Conservation (phyloP, 1,140 invertebrate genomes). For the Aphaenogaster rudis region DNA sequence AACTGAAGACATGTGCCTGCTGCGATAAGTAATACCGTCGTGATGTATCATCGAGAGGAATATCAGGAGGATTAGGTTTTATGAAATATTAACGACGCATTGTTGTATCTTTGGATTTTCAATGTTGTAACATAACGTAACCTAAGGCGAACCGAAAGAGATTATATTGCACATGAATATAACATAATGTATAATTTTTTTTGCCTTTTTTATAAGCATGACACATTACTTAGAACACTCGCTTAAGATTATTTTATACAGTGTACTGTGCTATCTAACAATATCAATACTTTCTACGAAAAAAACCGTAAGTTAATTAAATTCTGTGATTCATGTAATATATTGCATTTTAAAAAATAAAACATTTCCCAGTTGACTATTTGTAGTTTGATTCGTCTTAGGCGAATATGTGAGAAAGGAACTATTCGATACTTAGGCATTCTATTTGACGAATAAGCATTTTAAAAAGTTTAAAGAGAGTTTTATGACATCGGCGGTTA, state of each 20-base stretch:
- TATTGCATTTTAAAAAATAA: neutral
- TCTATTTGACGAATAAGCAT: slow-evolving; percentile 27
- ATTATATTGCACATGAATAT: slow-evolving; percentile 21
- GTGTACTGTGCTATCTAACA: neutral
- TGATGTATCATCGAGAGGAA: neutral
- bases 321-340: neutral
- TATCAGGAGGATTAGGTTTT: neutral
- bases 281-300: neutral
- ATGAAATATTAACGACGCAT: slow-evolving; percentile 17
- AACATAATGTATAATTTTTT: slow-evolving; percentile 12
- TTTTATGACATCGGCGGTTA: slow-evolving; percentile 24
- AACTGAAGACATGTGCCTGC: neutral
- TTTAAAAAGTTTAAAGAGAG: slow-evolving; percentile 9
- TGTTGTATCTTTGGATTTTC: neutral
- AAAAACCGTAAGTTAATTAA: neutral
- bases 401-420: slow-evolving; percentile 49
- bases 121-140: slow-evolving; percentile 22
- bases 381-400: slow-evolving; percentile 3
- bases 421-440: slow-evolving; percentile 39
- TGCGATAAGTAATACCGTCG: no score
- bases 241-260: slow-evolving; percentile 26
- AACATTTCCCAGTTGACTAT: neutral
- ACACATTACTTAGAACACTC: neutral
- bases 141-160: slow-evolving; percentile 7
- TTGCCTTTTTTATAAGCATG: neutral